These are phyloP conservation scores for Cryptus viduatorius DNA, from an alignment of 2,888 invertebrate genomes.

Conservation along the genomic window DNA sequence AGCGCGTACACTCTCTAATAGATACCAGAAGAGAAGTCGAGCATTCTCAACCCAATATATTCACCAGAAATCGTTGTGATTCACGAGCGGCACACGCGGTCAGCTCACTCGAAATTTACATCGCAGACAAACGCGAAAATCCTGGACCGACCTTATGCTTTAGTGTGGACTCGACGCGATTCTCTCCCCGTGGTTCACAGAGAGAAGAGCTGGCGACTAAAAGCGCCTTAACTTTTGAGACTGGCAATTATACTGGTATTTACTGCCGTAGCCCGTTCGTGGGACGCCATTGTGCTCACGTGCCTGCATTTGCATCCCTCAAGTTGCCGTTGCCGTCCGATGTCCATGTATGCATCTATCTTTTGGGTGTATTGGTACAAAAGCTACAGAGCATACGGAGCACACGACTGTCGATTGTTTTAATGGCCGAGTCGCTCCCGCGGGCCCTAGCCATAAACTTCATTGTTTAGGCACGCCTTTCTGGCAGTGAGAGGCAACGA, in stretches of 20 bases:
- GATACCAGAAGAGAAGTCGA: conserved; percentile 21
- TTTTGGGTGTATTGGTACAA: conserved; percentile 25
- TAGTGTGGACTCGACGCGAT: conserved; percentile 28
- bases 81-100: conserved; percentile 28
- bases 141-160: not conserved
- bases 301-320: conserved; percentile 81
- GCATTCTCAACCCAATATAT: not conserved
- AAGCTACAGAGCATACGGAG: conserved; percentile 32
- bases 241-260: conserved; percentile 84
- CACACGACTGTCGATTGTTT: conserved; percentile 82
- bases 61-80: conserved; percentile 20
- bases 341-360: conserved; percentile 29
- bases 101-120: conserved; percentile 58
- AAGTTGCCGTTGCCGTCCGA: conserved; percentile 63
- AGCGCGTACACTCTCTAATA: conserved; percentile 18
- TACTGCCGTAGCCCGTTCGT: conserved; percentile 79
- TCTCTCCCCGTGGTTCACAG: not conserved
- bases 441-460: conserved; percentile 81
- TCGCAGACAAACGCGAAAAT: conserved; percentile 56
- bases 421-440: conserved; percentile 77
- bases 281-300: conserved; percentile 80
- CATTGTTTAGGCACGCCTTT: conserved; percentile 83
- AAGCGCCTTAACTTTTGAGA: conserved; percentile 76
- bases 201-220: conserved; percentile 48
- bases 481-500: conserved; percentile 68